These are phyloP conservation scores for Campopleginae sp. DNA, from an alignment of 2,888 invertebrate genomes.

Conservation along the genomic window DNA sequence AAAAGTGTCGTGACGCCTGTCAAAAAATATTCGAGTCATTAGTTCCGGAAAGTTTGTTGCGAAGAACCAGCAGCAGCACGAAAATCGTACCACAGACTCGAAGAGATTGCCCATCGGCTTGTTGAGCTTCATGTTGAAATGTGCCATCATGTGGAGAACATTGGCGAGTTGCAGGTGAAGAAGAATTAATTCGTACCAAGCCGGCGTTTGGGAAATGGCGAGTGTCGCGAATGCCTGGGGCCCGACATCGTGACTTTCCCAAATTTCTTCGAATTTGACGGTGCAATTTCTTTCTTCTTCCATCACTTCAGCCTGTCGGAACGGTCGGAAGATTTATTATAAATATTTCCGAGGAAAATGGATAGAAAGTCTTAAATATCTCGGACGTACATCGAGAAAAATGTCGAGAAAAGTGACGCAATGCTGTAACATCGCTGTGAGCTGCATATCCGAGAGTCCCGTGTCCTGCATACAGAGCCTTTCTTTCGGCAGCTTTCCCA, in stretches of 20 bases:
- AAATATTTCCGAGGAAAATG: neutral
- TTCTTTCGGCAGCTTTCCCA: constrained; percentile 94
- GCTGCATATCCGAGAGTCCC: constrained; percentile 88
- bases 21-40: constrained; percentile 29
- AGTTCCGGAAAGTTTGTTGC: neutral
- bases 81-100: constrained; percentile 87
- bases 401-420: constrained; percentile 85
- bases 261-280: constrained; percentile 88
- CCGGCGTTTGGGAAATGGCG: constrained; percentile 90
- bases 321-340: neutral
- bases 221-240: constrained; percentile 90
- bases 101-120: constrained; percentile 91
- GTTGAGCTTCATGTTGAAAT: constrained; percentile 90
- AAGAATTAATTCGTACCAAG: constrained; percentile 91
- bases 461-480: constrained; percentile 92
- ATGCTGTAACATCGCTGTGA: constrained; percentile 81
- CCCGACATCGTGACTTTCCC: constrained; percentile 85
- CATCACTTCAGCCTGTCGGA: constrained; percentile 82
- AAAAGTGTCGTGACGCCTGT: constrained; percentile 81
- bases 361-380: constrained; percentile 77
- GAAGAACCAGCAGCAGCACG: neutral
- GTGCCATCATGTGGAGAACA: constrained; percentile 91
- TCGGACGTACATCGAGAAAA: constrained; percentile 86
- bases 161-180: constrained; percentile 92
- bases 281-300: constrained; percentile 83